phyloP scores from a whole-genome alignment of 2,797 vertebrate genomes.

The Molossus alvarezi region DNA sequence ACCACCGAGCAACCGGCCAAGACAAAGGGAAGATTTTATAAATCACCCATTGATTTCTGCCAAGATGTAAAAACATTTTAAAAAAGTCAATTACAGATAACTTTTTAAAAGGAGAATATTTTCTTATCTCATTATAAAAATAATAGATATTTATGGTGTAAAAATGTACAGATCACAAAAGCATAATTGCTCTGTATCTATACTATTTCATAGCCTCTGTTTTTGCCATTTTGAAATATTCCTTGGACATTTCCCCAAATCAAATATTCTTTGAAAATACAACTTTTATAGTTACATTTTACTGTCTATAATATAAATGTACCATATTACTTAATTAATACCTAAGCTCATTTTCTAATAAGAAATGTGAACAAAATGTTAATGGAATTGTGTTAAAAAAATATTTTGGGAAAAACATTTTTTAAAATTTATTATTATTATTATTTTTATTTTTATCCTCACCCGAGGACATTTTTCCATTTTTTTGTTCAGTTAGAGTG shows the following conservation, averaged over 20 bases:
- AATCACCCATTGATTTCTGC: not conserved
- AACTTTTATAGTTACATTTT: not conserved
- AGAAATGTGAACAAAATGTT: not conserved
- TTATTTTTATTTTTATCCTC: no score
- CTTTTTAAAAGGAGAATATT: not conserved
- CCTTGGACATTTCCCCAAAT: not conserved
- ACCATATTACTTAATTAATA: slow-evolving; percentile 14
- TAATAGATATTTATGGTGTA: not conserved
- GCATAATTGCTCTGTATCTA: not conserved
- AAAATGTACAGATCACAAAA: not conserved
- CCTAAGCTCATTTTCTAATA: not conserved
- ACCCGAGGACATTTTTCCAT: no score
- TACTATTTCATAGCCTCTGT: not conserved
- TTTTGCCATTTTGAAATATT: not conserved
- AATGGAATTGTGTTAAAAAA: slow-evolving; percentile 20
- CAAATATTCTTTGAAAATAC: slow-evolving; percentile 26
- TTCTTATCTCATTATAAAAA: not conserved
- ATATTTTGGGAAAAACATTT: not conserved
- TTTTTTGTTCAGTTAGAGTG: no score
- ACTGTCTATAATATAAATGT: not conserved
- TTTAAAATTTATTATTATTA: no score
- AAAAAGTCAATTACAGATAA: not conserved
- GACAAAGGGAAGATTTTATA: not conserved
- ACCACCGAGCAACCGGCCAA: no score
- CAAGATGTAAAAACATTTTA: not conserved